Conservation (phyloP, 2,888 invertebrate species). For the Drosophila falleni region DNA sequence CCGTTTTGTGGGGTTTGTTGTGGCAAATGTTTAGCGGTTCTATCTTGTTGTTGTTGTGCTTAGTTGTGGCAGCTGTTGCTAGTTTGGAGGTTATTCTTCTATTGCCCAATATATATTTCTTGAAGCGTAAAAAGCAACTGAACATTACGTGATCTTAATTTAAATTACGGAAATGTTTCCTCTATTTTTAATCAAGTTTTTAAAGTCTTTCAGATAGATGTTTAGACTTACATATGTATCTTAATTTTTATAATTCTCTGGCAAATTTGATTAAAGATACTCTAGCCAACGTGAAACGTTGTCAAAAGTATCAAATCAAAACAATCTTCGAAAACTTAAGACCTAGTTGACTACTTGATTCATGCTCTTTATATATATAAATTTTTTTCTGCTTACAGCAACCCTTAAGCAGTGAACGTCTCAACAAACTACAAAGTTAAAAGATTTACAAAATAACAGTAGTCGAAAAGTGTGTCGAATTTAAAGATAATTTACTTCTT, state of each 20-base stretch:
- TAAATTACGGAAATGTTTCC: slow-evolving; percentile 46
- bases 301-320: slow-evolving; percentile 18
- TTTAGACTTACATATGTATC: background rate
- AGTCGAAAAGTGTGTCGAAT: slow-evolving; percentile 38
- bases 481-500: slow-evolving; percentile 13
- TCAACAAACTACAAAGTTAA: slow-evolving; percentile 34
- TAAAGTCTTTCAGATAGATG: background rate
- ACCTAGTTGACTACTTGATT: slow-evolving; percentile 38
- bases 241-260: background rate
- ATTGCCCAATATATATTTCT: slow-evolving; percentile 56
- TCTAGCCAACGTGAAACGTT: background rate
- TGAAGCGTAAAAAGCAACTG: slow-evolving; percentile 47
- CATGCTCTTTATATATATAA: background rate
- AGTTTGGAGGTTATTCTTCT: slow-evolving; percentile 55
- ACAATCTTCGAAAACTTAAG: slow-evolving; percentile 16
- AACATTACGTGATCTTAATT: slow-evolving; percentile 33
- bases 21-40: slow-evolving; percentile 61
- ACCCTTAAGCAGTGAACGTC: slow-evolving; percentile 42
- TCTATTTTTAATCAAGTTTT: slow-evolving; percentile 15
- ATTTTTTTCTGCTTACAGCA: slow-evolving; percentile 10
- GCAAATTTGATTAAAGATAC: slow-evolving; percentile 23
- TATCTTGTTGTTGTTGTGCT: slow-evolving; percentile 32
- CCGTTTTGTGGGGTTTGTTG: slow-evolving; percentile 38
- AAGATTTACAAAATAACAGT: slow-evolving; percentile 13
- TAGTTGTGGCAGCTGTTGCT: slow-evolving; percentile 30